Conservation (phyloP, 1,140 invertebrate genomes). For the Eumeta japonica region DNA sequence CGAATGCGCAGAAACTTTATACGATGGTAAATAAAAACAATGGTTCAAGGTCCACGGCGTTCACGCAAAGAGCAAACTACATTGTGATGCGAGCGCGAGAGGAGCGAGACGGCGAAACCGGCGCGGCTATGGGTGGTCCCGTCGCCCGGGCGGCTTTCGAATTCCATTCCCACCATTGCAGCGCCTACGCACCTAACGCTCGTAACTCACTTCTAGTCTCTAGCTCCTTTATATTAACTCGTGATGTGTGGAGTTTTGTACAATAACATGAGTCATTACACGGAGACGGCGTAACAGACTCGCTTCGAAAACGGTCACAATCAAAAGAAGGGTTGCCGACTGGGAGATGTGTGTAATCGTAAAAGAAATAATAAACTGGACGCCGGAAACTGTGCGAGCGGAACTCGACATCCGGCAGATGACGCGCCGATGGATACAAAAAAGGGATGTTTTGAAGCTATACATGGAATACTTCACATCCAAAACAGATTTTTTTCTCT, state of each 20-base stretch:
- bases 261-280: no score
- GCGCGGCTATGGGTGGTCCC: constrained; percentile 54
- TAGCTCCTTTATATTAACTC: no score
- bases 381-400: constrained; percentile 44
- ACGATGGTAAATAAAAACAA: background rate
- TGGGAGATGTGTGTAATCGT: constrained; percentile 18
- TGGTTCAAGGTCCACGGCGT: constrained; percentile 27
- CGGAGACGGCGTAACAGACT: no score
- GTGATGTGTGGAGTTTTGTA: no score
- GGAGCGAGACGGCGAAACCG: constrained; percentile 42
- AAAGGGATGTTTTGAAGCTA: no score
- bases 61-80: constrained; percentile 42
- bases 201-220: no score
- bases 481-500: no score
- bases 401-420: constrained; percentile 54
- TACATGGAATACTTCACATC: no score
- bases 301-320: no score
- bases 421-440: no score
- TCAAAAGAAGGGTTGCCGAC: no score
- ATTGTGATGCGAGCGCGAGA: constrained; percentile 38
- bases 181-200: constrained; percentile 52
- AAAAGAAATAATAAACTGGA: constrained; percentile 39
- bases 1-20: no score
- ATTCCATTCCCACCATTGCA: constrained; percentile 51
- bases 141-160: constrained; percentile 44